Conservation (phyloP, 2,888 invertebrate species). For the Tipula unca region DNA sequence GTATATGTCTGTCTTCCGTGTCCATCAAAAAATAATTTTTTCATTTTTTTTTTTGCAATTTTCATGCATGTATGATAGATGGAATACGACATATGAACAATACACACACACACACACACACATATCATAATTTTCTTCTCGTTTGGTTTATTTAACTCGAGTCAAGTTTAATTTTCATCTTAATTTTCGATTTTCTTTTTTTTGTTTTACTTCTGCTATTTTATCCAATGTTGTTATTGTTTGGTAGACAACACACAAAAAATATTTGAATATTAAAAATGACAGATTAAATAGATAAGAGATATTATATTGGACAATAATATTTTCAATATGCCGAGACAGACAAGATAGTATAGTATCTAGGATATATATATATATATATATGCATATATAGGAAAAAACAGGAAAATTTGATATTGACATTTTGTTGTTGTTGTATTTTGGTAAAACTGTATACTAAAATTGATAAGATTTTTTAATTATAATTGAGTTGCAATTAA, state of each 20-base stretch:
- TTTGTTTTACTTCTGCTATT: background rate
- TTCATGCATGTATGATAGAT: background rate
- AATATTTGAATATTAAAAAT: background rate
- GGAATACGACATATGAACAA: background rate
- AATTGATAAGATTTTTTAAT: conserved; percentile 8
- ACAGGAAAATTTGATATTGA: background rate
- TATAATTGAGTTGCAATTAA: conserved; percentile 14
- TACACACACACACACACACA: background rate
- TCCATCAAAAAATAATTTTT: conserved; percentile 14
- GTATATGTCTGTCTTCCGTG: background rate
- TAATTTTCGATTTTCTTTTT: conserved; percentile 1
- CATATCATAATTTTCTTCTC: background rate
- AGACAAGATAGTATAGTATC: background rate
- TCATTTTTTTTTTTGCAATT: background rate
- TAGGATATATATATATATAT: too few species aligned
- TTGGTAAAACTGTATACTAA: background rate
- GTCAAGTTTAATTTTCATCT: conserved; percentile 18
- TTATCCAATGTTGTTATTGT: background rate
- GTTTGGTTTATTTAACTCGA: conserved; percentile 9
- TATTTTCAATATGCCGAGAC: background rate
- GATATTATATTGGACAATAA: conserved; percentile 8
- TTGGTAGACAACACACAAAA: background rate
- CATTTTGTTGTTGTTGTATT: background rate
- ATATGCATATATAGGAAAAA: background rate
- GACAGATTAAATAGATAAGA: conserved; percentile 14